Conservation (phyloP, 2,797 vertebrate genomes). For the Chromis chromis region DNA sequence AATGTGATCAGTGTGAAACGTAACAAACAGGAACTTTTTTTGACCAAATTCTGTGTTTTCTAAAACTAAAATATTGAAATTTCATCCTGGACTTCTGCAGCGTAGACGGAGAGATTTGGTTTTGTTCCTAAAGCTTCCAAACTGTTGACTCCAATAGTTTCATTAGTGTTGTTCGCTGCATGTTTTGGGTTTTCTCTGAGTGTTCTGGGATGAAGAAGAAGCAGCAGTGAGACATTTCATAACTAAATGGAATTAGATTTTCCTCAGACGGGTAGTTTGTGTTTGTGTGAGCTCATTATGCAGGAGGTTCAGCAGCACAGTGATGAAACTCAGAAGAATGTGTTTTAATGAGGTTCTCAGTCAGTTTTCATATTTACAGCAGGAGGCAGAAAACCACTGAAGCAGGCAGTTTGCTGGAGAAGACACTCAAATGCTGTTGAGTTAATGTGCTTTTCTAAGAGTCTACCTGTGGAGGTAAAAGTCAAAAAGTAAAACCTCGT, state of each 20-base stretch:
- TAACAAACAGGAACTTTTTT: too few relatives aligned
- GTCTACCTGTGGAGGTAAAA: too few relatives aligned
- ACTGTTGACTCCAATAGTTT: not conserved
- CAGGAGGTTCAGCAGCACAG: not conserved
- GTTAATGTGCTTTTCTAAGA: not conserved
- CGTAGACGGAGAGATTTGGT: not conserved
- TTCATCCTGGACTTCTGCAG: too few relatives aligned
- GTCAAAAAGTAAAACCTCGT: too few relatives aligned
- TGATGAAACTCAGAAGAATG: conserved; percentile 9
- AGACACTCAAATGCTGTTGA: too few relatives aligned
- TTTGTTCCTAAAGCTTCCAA: conserved; percentile 2
- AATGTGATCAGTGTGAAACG: not conserved
- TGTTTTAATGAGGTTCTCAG: not conserved
- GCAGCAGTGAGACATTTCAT: conserved; percentile 15
- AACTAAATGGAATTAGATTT: conserved; percentile 30
- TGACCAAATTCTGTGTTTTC: not conserved
- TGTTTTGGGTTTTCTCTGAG: not conserved
- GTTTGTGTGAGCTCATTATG: not conserved
- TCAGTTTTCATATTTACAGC: conserved; percentile 26
- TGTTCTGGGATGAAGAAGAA: conserved; percentile 2
- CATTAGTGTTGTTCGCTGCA: not conserved
- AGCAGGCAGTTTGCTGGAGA: conserved; percentile 6
- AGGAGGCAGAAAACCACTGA: conserved; percentile 33
- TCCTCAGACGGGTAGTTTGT: conserved; percentile 4
- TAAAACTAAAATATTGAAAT: not conserved